Conservation (phyloP, 2,113 vertebrate species). For the Clarias batrachus region DNA sequence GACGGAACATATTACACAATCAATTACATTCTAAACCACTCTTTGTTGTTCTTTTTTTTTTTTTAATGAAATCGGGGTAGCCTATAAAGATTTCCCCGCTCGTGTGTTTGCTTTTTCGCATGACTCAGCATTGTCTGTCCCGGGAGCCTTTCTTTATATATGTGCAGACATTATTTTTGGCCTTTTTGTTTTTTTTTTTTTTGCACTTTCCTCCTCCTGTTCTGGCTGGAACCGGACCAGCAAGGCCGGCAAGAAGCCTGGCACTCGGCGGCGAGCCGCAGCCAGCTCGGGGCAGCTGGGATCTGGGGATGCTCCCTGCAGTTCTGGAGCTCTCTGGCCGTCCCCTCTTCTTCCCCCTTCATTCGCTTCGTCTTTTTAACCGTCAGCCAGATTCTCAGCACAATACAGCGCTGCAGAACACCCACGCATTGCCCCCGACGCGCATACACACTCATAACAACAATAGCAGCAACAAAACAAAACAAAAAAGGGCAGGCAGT, state of each 20-base stretch:
- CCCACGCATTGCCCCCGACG: slow-evolving; percentile 55
- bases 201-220: slow-evolving; percentile 57
- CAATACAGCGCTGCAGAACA: slow-evolving; percentile 66
- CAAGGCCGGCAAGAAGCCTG: slow-evolving; percentile 68
- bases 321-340: slow-evolving; percentile 67
- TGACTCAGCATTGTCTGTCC: slow-evolving; percentile 64
- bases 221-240: slow-evolving; percentile 64
- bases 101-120: slow-evolving; percentile 49
- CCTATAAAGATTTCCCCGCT: slow-evolving; percentile 45
- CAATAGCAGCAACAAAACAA: neutral
- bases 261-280: slow-evolving; percentile 66
- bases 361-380: slow-evolving; percentile 69
- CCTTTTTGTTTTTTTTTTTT: slow-evolving; percentile 43
- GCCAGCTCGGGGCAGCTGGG: slow-evolving; percentile 75
- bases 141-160: slow-evolving; percentile 60
- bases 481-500: slow-evolving; percentile 53
- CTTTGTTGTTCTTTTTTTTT: slow-evolving; percentile 46
- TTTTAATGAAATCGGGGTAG: slow-evolving; percentile 33
- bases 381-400: slow-evolving; percentile 67
- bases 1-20: slow-evolving; percentile 56
- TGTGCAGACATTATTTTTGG: slow-evolving; percentile 65
- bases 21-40: slow-evolving; percentile 50
- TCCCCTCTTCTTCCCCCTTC: slow-evolving; percentile 57
- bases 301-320: slow-evolving; percentile 72
- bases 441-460: slow-evolving; percentile 55